Base-by-base conservation (phyloP, 2,113 vertebrate species). In the Agelaius tricolor region DNA sequence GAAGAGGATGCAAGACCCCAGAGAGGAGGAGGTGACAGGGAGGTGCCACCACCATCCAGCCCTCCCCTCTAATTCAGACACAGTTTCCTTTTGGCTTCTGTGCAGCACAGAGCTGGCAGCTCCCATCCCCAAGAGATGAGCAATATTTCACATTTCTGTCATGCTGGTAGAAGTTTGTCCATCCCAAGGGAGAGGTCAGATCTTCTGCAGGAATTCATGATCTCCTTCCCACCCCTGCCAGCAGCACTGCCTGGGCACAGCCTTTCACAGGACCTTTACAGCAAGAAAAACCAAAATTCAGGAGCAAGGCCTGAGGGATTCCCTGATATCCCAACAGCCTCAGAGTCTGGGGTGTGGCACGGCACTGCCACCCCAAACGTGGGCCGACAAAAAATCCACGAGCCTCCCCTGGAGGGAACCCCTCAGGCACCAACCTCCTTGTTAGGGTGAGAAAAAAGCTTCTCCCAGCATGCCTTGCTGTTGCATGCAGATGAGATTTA, bases 331-430 rank as follows among this genome's bases (percentile, higher is more conserved):
- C 61, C 66, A 35, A 8, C 20, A 15, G 7, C 41, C 35, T 66
- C 11, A 2, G 83, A 28, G 35, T 28, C 30, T 51, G 21, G 21
- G 12, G 6, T 39, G 19, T n/a, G 22, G 5, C 16, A 11, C 11
- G 13, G 6, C 27, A n/a, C 6, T 59, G 17, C 9, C 37, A 37
- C 37, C 37, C 37, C 54, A 35, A 24, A 23, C 11, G 15, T 59
- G n/a, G 23, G 7, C 15, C 3, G 17, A 37, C n/a, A 17, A 16
- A 11, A 5, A 59, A 2, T 0, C n/a, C 9, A 7, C 1, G 2
- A 1, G 0, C 2, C 13, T 35, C 3, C n/a, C 23, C n/a, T 35
- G n/a, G 58, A 35, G 23, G 10, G 58, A 59, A 17, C 10, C 4
- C 58, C 15, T 37, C n/a, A 35, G 14, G 57, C 21, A 23, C 10